Evolutionary conservation across 30 jellyfish, hydroid and myxozoan genomes (phyloP).

Genomic region (Turritopsis dohrnii): DNA sequence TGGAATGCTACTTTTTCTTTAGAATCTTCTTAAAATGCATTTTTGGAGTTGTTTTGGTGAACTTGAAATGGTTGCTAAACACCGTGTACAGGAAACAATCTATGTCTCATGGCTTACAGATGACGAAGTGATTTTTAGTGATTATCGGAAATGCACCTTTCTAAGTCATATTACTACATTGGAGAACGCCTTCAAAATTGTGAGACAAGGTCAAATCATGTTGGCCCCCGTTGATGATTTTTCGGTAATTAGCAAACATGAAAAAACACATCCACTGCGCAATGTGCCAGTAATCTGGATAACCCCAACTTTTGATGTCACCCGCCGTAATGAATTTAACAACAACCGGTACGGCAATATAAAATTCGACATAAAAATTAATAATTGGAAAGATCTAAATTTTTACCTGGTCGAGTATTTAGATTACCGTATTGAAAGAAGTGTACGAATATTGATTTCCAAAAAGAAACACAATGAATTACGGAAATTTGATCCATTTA

Average conservation of each 20-base stretch:
- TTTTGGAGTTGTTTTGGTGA: background rate
- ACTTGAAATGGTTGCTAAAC: background rate
- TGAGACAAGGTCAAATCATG: background rate
- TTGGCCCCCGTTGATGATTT: background rate
- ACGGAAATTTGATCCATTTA: background rate
- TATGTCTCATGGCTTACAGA: background rate
- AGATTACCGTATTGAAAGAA: background rate
- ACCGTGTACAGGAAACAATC: background rate
- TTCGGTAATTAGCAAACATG: background rate
- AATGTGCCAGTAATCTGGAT: background rate
- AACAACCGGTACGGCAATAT: background rate
- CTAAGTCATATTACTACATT: background rate
- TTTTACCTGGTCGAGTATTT: background rate
- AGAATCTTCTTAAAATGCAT: too few species aligned
- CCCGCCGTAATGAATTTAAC: background rate
- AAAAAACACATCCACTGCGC: background rate
- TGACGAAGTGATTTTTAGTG: background rate
- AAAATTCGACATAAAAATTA: background rate
- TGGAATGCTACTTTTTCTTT: too few species aligned
- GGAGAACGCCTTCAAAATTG: background rate
- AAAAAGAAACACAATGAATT: background rate
- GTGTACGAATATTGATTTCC: background rate
- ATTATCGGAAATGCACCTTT: background rate
- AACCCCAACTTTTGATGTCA: background rate
- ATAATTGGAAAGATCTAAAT: background rate